Base-by-base conservation (phyloP, 2,113 vertebrate species). In the Myrmophylax atrothorax region DNA sequence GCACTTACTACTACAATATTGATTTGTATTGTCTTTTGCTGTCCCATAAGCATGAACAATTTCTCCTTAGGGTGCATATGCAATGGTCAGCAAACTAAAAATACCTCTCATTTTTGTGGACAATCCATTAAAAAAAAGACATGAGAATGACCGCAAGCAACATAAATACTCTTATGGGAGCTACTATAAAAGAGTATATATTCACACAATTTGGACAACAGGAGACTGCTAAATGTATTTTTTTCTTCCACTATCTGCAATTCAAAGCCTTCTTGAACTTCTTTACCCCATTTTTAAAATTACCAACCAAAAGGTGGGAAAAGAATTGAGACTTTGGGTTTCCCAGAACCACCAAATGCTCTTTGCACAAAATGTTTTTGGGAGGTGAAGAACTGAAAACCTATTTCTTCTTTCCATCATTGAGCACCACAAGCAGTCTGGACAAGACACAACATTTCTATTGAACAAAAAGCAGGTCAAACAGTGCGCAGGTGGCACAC, bases 401-500 rank as follows among this genome's bases (percentile, higher is more conserved):
- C 28, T 14, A 15, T 35, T 60, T 77, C 18, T 12, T 62, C n/a
- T 18, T 56, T 77, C 70, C 28, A 6, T 49, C 63, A n/a, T 4
- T 1, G 2, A 68, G 72, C 46, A 64, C 47, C 26, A 29, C 25
- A 28, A 40, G 53, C 31, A 69, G 17, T 23, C 37, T 62, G 70
- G 64, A 33, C 16, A 62, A 47, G 68, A 66, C 10, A 10, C 11
- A 67, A 24, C 15, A 19, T 44, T 87, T 81, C 60, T 81, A 26
- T 25, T 73, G 60, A 53, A 49, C 24, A 58, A 81, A 78, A 69
- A 12, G 40, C 52, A n/a, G n/a, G 33, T 55, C 47, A 59, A 93
- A 40, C 26, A 18, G 7, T 1, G 16, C 18, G n/a, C 35, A 50
- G 20, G 15, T 53, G 53, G 47, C 37, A 73, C 0, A 0, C 22